A percentile compares a stretch with the other conserved stretches of the same genome.
Conservation (phyloP, 2,113 vertebrate genomes). For the Raja brachyura region DNA sequence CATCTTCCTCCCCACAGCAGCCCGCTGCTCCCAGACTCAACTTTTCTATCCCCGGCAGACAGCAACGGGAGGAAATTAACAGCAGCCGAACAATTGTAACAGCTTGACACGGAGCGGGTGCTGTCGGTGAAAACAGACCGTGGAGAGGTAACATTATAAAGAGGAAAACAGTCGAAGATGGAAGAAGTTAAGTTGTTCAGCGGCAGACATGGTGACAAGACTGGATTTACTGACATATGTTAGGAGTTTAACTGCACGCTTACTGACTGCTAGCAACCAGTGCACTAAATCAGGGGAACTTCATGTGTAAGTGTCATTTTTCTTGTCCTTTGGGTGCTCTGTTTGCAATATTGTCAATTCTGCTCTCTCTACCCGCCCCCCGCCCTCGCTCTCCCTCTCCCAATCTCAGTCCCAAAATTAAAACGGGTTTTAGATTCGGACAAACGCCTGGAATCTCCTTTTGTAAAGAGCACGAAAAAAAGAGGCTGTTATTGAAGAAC, state of each 20-base stretch:
- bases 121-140: not conserved
- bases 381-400: no score
- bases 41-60: not conserved
- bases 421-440: not conserved
- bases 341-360: not conserved
- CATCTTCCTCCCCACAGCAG: not conserved
- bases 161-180: not conserved
- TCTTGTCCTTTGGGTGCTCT: not conserved
- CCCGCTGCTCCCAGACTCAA: not conserved
- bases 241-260: not conserved
- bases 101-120: not conserved
- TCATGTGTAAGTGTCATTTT: not conserved
- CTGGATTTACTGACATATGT: constrained; percentile 10
- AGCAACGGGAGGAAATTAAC: not conserved
- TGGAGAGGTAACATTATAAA: not conserved
- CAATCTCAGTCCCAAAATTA: not conserved
- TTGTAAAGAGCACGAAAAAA: not conserved
- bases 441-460: not conserved
- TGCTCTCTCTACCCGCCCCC: not conserved
- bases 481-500: not conserved
- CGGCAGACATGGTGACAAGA: not conserved
- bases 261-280: not conserved
- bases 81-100: not conserved
- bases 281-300: not conserved
- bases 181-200: not conserved